Evolutionary conservation across 2,113 vertebrate genomes (phyloP).

Genomic region (Nyctereutes procyonoides): DNA sequence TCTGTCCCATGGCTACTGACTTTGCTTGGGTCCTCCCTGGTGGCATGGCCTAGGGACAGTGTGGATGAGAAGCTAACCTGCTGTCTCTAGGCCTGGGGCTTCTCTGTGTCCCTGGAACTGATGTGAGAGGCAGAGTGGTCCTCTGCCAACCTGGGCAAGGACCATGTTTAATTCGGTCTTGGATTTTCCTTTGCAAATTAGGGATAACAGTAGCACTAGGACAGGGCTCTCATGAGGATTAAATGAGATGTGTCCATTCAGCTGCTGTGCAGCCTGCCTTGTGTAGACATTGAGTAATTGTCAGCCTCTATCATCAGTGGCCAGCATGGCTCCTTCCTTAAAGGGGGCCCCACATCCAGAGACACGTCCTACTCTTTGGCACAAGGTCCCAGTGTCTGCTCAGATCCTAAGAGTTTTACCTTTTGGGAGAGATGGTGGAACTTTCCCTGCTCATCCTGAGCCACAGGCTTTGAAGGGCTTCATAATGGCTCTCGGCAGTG

Average conservation of each 20-base stretch:
- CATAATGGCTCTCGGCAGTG: neutral
- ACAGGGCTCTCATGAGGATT: neutral
- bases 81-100: neutral
- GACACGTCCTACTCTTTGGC: neutral
- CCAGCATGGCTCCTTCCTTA: neutral
- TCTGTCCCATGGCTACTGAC: rapidly evolving
- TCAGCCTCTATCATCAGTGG: neutral
- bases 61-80: neutral
- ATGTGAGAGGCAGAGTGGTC: neutral
- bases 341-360: neutral
- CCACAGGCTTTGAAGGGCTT: neutral
- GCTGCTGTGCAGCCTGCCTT: neutral
- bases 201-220: rapidly evolving
- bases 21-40: neutral
- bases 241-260: neutral
- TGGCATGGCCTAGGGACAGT: neutral
- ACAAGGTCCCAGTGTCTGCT: neutral
- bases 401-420: neutral
- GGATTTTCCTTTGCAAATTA: neutral
- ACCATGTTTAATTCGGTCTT: neutral
- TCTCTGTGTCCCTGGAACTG: neutral
- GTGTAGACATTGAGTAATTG: neutral
- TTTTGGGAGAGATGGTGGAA: neutral
- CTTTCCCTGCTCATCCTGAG: neutral
- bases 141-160: neutral